Evolutionary conservation across 1,140 invertebrate genomes (phyloP).

Genomic region (Vanessa tameamea): DNA sequence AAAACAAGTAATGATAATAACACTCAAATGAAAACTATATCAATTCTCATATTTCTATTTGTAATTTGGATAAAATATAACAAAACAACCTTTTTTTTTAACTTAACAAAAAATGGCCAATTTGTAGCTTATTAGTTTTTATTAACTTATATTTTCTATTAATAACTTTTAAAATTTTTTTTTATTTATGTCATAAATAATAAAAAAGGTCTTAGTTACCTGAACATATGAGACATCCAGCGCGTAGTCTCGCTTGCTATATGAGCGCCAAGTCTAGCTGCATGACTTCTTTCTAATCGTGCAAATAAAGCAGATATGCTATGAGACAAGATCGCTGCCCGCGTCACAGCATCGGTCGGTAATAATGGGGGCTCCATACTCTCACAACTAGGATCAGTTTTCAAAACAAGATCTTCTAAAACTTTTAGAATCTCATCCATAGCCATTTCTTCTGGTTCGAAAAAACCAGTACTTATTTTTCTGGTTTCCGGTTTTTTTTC

Average conservation of each 20-base stretch:
- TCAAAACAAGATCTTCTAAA: conserved; percentile 69
- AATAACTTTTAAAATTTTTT: no score
- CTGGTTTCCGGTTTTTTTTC: conserved; percentile 62
- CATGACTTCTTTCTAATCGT: conserved; percentile 85
- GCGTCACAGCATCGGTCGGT: conserved; percentile 80
- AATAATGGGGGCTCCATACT: conserved; percentile 65
- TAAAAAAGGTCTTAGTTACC: conserved; percentile 70
- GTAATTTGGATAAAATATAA: no score
- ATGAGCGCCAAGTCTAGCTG: conserved; percentile 86
- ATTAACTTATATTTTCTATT: no score
- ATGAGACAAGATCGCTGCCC: conserved; percentile 86
- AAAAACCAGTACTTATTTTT: conserved; percentile 70
- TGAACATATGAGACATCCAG: conserved; percentile 90
- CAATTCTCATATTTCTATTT: no score
- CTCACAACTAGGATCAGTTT: conserved; percentile 71
- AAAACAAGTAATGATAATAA: not conserved
- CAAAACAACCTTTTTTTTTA: no score
- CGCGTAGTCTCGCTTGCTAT: conserved; percentile 88
- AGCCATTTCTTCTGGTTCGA: conserved; percentile 71
- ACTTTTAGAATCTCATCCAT: conserved; percentile 76
- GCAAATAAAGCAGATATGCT: conserved; percentile 88
- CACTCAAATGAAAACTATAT: no score
- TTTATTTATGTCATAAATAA: not conserved
- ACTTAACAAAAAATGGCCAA: no score
- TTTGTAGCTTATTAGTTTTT: no score